Conservation (phyloP, 1,140 invertebrate species). For the Lepidotrigona ventralis region DNA sequence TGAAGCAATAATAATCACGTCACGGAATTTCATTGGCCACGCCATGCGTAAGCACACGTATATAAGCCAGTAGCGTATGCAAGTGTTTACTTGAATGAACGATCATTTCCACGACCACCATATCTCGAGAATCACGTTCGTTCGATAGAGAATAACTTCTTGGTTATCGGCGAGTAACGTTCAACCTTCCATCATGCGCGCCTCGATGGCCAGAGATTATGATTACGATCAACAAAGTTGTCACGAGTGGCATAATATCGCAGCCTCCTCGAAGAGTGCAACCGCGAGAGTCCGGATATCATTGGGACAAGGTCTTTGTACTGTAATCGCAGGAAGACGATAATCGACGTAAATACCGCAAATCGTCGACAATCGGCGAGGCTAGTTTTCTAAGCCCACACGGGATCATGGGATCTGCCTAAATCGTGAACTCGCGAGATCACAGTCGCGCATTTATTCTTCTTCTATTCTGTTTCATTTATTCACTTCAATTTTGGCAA, state of each 20-base stretch:
- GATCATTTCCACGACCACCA: not conserved
- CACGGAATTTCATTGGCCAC: constrained; percentile 10
- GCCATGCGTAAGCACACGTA: not conserved
- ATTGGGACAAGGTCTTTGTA: constrained; percentile 58
- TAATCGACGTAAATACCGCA: constrained; percentile 64
- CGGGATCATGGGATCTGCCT: constrained; percentile 37
- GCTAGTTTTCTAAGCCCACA: constrained; percentile 61
- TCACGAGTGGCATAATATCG: constrained; percentile 1
- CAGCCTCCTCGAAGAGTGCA: constrained; percentile 6
- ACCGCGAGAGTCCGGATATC: constrained; percentile 39
- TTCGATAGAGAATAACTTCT: not conserved
- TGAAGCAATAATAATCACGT: constrained; percentile 54
- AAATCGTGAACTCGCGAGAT: constrained; percentile 34
- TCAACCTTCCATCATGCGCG: no score
- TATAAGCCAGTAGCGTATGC: not conserved
- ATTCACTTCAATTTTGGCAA: not conserved
- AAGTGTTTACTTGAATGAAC: not conserved
- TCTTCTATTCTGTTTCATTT: not conserved
- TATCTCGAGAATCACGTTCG: not conserved
- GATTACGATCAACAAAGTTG: not conserved
- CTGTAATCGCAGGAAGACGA: constrained; percentile 65
- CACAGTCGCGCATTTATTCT: not conserved
- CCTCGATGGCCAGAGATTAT: not conserved
- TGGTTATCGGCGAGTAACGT: not conserved
- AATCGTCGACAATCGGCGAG: constrained; percentile 59